These are phyloP conservation scores for Drosophila multiciliata DNA, from an alignment of 2,888 invertebrate species.

Conservation along the genomic window DNA sequence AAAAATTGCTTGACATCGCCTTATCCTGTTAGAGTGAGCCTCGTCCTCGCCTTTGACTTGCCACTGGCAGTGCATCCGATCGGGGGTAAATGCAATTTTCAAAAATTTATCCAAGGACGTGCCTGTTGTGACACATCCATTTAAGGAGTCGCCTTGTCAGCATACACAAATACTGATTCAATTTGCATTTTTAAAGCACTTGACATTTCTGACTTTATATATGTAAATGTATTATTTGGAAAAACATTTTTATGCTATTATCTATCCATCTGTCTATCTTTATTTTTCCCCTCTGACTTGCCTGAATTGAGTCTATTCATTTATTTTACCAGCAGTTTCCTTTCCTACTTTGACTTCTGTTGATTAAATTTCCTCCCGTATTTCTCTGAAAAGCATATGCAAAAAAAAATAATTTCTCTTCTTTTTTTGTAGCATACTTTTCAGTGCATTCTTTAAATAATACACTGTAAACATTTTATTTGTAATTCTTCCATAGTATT, in stretches of 20 bases:
- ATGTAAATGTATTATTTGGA: background rate
- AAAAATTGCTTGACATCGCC: constrained; percentile 17
- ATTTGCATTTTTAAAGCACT: constrained; percentile 7
- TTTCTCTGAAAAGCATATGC: background rate
- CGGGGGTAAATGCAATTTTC: constrained; percentile 48
- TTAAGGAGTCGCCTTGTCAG: background rate
- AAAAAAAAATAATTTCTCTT: background rate
- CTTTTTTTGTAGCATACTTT: constrained; percentile 3
- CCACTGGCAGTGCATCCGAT: constrained; percentile 40
- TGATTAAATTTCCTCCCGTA: background rate
- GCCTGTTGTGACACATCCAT: constrained; percentile 7
- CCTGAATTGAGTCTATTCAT: background rate
- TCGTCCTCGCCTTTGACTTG: constrained; percentile 37
- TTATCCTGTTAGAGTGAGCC: constrained; percentile 6
- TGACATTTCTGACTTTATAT: background rate
- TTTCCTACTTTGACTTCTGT: background rate
- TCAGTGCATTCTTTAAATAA: background rate
- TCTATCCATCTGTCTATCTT: background rate
- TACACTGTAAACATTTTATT: background rate
- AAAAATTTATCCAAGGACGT: constrained; percentile 57
- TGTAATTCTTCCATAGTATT: background rate
- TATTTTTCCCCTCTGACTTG: background rate
- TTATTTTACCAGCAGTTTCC: background rate
- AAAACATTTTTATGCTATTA: background rate
- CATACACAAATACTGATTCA: constrained; percentile 13